Percentiles rank a stretch among this genome's conserved stretches.
Evolutionary conservation across 2,888 invertebrate species (phyloP).

Genomic region (Idaea aversata): DNA sequence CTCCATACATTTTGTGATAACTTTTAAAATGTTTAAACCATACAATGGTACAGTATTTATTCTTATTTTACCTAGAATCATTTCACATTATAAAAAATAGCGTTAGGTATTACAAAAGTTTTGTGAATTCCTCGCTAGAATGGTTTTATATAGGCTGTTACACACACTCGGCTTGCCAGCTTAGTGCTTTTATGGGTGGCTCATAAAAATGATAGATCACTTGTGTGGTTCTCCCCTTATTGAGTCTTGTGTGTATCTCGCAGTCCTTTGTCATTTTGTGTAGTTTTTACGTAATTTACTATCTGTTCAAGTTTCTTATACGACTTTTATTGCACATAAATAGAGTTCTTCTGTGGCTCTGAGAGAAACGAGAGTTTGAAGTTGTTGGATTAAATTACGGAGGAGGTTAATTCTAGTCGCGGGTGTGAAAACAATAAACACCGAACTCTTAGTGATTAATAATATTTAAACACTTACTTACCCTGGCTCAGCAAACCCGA

Average conservation of each 20-base stretch:
- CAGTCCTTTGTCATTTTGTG: conserved; percentile 3
- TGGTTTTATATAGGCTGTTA: conserved; percentile 73
- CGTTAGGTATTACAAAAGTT: conserved; percentile 50
- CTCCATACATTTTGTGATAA: too few species aligned
- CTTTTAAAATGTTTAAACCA: too few species aligned
- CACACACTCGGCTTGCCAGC: conserved; percentile 71
- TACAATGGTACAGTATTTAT: background rate
- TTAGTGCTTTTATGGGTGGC: conserved; percentile 65
- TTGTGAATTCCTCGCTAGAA: conserved; percentile 63
- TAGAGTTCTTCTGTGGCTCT: background rate
- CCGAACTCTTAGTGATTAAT: too few species aligned
- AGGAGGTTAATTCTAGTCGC: background rate
- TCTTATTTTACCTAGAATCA: background rate
- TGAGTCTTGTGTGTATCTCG: conserved; percentile 20
- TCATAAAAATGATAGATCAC: conserved; percentile 77
- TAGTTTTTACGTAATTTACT: background rate
- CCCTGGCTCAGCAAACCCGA: too few species aligned
- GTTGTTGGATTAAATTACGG: background rate
- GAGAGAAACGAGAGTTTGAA: background rate
- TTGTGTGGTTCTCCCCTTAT: conserved; percentile 27
- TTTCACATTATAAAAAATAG: background rate
- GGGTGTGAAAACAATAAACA: too few species aligned
- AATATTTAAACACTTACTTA: too few species aligned
- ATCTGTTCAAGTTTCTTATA: background rate
- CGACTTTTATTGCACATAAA: conserved; percentile 1